Evolutionary conservation across 1,140 invertebrate species (phyloP), one percentile per base, ranked within the genome.

Genomic region (Drosophila orosa): DNA sequence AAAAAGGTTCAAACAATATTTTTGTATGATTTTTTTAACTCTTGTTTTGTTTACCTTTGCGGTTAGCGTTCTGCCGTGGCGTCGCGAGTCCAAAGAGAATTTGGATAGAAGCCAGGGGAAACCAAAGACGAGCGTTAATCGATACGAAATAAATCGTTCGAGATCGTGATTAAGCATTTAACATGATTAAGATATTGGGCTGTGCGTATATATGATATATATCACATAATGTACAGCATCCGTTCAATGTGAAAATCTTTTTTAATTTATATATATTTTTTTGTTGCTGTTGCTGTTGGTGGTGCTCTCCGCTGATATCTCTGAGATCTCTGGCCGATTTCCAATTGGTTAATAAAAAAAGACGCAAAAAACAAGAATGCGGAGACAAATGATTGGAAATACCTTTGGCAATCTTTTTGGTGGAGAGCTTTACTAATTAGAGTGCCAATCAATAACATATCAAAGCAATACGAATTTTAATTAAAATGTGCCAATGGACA

Each of bases 111-210:
- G 40, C 19, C 35, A 15, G 19, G 31, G 27, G 35, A 57, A 47
- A 37, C 37, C 45, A 24, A 58, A 68, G 44, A 74, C 44, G 33
- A 55, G 29, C 75, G 82, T 86, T 85, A 86, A 84, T 86, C 74
- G 62, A 86, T 86, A 71, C 57, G 47, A 82, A 81, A 75, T 82
- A 66, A 87, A 65, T 87, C 50, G 79, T 66, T 62, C 62, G 59
- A 89, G 71, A 67, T 87, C 83, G 84, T 87, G 83, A 87, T 67
- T 73, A 56, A 50, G 39, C 67, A 72, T 63, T 87, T 87, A 87
- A 83, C 84, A 89, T 87, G 81, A 83, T 87, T 74, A 79, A 87
- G 61, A 78, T 87, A 78, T 72, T 72, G 68, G 54, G 52, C 66
- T 71, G 74, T 71, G 74, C 63, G 73, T 74, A 78, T 81, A 78